Conservation (phyloP, 2,888 invertebrate species). For the Phalangium opilio region DNA sequence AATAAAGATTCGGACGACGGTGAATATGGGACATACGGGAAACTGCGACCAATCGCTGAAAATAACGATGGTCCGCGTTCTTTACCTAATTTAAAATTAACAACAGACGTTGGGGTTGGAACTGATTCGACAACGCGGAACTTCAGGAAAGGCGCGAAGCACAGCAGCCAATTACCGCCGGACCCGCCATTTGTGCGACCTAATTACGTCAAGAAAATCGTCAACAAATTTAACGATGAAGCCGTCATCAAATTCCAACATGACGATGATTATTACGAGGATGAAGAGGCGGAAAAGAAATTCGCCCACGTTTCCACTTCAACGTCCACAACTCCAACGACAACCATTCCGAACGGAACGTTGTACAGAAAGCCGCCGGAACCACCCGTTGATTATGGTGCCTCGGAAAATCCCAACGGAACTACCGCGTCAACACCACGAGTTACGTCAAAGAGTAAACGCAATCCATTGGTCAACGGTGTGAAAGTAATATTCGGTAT, state of each 20-base stretch:
- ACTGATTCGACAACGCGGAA: background rate
- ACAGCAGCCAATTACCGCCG: constrained; percentile 19
- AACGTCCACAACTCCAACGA: background rate
- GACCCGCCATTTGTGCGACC: constrained; percentile 17
- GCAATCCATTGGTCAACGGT: constrained; percentile 14
- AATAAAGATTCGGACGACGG: background rate
- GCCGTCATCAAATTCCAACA: constrained; percentile 8
- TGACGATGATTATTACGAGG: background rate
- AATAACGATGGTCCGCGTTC: background rate
- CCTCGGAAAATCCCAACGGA: background rate
- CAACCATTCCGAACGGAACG: background rate
- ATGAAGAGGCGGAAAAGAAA: background rate
- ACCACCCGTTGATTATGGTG: constrained; percentile 3
- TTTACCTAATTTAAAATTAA: too few relatives aligned
- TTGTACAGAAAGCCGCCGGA: constrained; percentile 5
- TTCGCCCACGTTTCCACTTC: background rate
- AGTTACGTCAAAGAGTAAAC: constrained; percentile 9
- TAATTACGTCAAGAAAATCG: constrained; percentile 20
- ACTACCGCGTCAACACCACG: constrained; percentile 4
- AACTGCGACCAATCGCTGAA: background rate
- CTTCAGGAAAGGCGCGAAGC: background rate
- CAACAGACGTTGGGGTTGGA: background rate
- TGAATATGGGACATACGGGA: background rate
- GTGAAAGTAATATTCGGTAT: constrained; percentile 18
- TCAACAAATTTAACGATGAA: constrained; percentile 21